Evolutionary conservation across 2,797 vertebrate genomes (phyloP).

Genomic region (Myioborus melanocephalus): DNA sequence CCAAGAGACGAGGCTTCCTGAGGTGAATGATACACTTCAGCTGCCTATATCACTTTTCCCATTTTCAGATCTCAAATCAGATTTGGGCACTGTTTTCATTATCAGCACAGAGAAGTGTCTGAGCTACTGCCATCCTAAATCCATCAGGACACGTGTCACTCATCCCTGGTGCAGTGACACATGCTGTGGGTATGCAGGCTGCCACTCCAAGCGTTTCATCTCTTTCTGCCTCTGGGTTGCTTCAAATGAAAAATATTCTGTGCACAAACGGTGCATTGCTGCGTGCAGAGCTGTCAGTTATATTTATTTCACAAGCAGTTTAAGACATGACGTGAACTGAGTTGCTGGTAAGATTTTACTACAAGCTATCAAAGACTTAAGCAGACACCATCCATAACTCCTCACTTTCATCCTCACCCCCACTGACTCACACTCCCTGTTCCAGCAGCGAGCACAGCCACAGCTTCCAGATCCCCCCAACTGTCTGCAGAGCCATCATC

Average conservation of each 20-base stretch:
- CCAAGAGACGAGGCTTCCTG: neutral
- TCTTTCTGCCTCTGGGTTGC: neutral
- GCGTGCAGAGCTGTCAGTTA: neutral
- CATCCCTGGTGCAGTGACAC: neutral
- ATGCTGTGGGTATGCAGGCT: neutral
- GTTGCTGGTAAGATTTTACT: conserved; percentile 10
- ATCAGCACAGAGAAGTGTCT: neutral
- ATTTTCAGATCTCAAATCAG: neutral
- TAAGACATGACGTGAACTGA: neutral
- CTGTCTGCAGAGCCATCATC: neutral
- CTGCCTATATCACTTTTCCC: neutral
- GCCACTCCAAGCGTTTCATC: neutral
- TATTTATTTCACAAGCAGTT: conserved; percentile 9
- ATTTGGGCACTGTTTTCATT: neutral
- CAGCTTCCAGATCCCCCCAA: fast-evolving
- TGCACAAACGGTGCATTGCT: neutral
- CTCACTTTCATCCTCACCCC: neutral
- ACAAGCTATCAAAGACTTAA: conserved; percentile 1
- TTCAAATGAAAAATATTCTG: neutral
- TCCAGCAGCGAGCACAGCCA: neutral
- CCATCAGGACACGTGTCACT: neutral
- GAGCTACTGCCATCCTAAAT: neutral
- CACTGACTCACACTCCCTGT: neutral
- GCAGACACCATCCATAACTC: neutral
- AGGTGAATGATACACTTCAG: neutral